Percentiles rank a stretch among this genome's conserved stretches.
These are phyloP conservation scores for Pristionchus pacificus DNA, from an alignment of 1,140 invertebrate genomes.

Conservation along the genomic window DNA sequence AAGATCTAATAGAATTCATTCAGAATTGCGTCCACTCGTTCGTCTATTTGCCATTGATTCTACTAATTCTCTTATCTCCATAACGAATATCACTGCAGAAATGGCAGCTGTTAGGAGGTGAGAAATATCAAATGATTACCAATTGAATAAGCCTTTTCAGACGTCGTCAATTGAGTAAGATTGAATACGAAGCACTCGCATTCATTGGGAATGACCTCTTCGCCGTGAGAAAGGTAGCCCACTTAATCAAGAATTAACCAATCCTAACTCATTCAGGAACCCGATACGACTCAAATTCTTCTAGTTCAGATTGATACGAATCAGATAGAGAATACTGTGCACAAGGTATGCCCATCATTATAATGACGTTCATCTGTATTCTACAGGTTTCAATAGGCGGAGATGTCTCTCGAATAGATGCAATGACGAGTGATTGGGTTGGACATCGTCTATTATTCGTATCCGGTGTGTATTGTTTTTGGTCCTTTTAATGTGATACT, in stretches of 20 bases:
- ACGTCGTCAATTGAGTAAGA: conserved; percentile 23
- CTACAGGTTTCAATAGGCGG: conserved; percentile 41
- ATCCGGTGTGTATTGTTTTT: conserved; percentile 45
- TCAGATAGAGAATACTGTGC: conserved; percentile 47
- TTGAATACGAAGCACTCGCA: conserved; percentile 51
- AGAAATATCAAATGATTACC: conserved; percentile 23
- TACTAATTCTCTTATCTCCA: conserved; percentile 43
- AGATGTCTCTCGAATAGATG: conserved; percentile 49
- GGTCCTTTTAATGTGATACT: conserved; percentile 24
- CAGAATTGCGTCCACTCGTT: conserved; percentile 51
- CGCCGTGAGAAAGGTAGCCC: conserved; percentile 37
- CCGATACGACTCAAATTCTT: conserved; percentile 41
- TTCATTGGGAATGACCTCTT: conserved; percentile 54
- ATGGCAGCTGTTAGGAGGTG: conserved; percentile 38
- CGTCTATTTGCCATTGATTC: conserved; percentile 56
- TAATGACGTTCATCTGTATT: neutral
- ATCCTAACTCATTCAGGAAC: conserved; percentile 33
- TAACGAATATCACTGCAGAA: conserved; percentile 39
- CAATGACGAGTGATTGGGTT: conserved; percentile 56
- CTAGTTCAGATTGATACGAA: conserved; percentile 53
- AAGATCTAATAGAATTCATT: conserved; percentile 24
- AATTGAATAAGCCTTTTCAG: conserved; percentile 16
- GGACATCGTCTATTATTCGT: conserved; percentile 51
- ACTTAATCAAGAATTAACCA: neutral
- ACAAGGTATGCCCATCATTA: conserved; percentile 36